Conservation (phyloP, 2,888 invertebrate genomes). For the Agriotes lineatus region DNA sequence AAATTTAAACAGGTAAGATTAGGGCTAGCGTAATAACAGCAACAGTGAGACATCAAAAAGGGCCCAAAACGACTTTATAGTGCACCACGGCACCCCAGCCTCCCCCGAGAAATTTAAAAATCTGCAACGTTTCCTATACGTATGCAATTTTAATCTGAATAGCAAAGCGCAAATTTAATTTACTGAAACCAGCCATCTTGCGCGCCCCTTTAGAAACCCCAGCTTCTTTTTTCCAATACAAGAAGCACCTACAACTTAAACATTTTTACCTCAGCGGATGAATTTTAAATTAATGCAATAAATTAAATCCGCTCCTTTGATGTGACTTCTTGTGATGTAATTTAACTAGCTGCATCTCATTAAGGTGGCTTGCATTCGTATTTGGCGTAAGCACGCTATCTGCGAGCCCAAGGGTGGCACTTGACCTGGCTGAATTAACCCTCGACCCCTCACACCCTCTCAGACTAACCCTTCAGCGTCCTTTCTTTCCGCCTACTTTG, state of each 20-base stretch:
- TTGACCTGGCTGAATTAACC: constrained; percentile 26
- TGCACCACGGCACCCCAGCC: no score
- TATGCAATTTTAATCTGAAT: no score
- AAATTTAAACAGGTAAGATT: no score
- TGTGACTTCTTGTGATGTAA: constrained; percentile 41
- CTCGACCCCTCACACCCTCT: constrained; percentile 19
- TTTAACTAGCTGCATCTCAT: constrained; percentile 42
- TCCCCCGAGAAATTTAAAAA: no score
- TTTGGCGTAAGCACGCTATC: constrained; percentile 27
- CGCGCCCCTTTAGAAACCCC: no score
- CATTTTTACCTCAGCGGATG: constrained; percentile 10
- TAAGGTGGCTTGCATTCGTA: constrained; percentile 25
- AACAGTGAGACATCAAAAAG: no score
- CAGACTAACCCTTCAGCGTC: constrained; percentile 22
- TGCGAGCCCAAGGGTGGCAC: constrained; percentile 26
- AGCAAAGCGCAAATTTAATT: no score
- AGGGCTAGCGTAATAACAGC: no score
- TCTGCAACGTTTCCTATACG: no score
- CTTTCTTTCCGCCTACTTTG: background rate
- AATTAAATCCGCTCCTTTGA: constrained; percentile 39
- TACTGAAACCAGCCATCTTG: no score
- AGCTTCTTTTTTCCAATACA: background rate
- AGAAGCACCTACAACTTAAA: background rate
- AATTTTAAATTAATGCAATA: constrained; percentile 36
- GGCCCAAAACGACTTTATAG: no score